phyloP scores from a whole-genome alignment of 1,140 invertebrate species.

The Tetranychus cinnabarinus region DNA sequence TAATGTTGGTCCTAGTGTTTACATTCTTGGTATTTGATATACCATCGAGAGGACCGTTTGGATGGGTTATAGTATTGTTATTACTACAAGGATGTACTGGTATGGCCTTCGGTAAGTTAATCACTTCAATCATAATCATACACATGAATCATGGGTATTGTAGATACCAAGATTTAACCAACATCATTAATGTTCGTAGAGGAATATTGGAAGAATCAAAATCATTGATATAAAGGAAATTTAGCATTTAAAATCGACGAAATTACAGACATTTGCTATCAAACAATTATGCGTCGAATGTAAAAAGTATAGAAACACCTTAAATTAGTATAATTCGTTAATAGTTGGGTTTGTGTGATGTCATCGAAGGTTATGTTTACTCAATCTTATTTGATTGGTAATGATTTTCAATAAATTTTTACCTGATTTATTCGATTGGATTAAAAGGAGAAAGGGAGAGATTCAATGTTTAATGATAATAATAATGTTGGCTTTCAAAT shows the following conservation, averaged over 20 bases:
- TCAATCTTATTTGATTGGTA: not conserved
- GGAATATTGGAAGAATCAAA: too few relatives aligned
- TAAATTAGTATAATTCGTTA: too few relatives aligned
- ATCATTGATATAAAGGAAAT: too few relatives aligned
- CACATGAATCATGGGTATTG: not conserved
- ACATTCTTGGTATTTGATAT: conserved; percentile 57
- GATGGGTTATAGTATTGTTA: conserved; percentile 46
- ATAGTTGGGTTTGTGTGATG: too few relatives aligned
- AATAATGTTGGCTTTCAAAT: too few relatives aligned
- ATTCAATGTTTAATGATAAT: not conserved
- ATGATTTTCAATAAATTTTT: not conserved
- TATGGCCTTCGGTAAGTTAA: conserved; percentile 47
- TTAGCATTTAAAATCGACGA: too few relatives aligned
- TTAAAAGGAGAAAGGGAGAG: not conserved
- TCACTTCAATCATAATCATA: not conserved
- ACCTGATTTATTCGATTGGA: not conserved
- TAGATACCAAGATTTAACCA: not conserved
- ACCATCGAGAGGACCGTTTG: conserved; percentile 48
- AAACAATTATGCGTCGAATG: too few relatives aligned
- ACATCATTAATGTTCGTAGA: not conserved
- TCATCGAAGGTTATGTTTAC: not conserved
- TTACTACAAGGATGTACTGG: conserved; percentile 58
- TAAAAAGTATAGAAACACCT: too few relatives aligned
- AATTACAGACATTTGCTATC: too few relatives aligned
- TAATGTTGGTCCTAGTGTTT: conserved; percentile 55